Evolutionary conservation across 92 coral and sea anemone species (phyloP).

Genomic region (Palythoa caribaeorum): DNA sequence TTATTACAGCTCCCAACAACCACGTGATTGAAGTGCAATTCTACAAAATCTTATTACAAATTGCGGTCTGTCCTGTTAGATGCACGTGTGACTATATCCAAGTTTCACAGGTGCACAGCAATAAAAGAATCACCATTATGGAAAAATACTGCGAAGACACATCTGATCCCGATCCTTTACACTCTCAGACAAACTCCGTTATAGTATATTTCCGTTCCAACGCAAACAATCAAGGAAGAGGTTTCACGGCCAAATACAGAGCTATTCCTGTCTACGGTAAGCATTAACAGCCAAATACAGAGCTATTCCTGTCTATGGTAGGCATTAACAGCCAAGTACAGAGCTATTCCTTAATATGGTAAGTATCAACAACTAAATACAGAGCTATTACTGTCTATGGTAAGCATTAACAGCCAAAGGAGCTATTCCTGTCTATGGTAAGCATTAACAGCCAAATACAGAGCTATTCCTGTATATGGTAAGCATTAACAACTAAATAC

Average conservation of each 20-base stretch:
- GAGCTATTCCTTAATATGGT: too few relatives aligned
- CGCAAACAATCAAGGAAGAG: not conserved
- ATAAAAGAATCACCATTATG: not conserved
- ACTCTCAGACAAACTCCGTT: not conserved
- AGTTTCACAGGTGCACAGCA: not conserved
- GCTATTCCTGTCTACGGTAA: conserved; percentile 25
- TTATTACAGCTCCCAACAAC: conserved; percentile 14
- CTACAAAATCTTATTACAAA: not conserved
- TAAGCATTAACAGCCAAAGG: too few relatives aligned
- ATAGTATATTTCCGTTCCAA: conserved; percentile 12
- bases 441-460: not conserved
- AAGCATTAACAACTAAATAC: too few relatives aligned
- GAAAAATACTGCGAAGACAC: not conserved
- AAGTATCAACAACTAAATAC: too few relatives aligned
- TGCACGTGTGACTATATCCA: conserved; percentile 15
- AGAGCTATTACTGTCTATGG: too few relatives aligned
- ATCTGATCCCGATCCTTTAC: not conserved
- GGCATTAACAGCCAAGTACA: not conserved
- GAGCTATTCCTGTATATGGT: too few relatives aligned
- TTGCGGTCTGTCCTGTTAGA: too few relatives aligned
- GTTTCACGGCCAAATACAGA: conserved; percentile 5
- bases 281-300: not conserved
- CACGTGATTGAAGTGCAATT: conserved; percentile 24
- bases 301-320: too few relatives aligned
- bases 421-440: not conserved